Percentiles rank a stretch among this genome's conserved stretches.
Conservation (phyloP, 1,140 invertebrate species). For the Trachymyrmex septentrionalis region DNA sequence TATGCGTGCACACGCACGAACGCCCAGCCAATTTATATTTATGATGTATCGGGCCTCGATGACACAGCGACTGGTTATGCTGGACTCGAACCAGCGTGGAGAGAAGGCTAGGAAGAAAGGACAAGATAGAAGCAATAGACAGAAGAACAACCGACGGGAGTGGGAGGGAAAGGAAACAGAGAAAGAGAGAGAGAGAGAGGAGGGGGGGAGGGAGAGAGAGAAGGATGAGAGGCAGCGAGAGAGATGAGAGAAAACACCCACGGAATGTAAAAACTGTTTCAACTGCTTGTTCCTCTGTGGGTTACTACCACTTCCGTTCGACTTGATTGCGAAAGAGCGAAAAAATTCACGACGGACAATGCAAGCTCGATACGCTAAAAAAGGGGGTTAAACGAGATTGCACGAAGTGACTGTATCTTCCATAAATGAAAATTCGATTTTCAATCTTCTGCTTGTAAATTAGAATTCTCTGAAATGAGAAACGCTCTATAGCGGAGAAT, state of each 20-base stretch:
- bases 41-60: conserved; percentile 78
- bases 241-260: conserved; percentile 56
- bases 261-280: conserved; percentile 69
- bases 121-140: conserved; percentile 52
- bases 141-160: conserved; percentile 13
- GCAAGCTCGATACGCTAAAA: not conserved
- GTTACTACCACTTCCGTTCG: conserved; percentile 64
- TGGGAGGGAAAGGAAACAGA: conserved; percentile 15
- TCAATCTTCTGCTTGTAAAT: not conserved
- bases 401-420: not conserved
- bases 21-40: conserved; percentile 77
- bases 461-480: conserved; percentile 3
- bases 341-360: conserved; percentile 18
- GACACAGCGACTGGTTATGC: conserved; percentile 80
- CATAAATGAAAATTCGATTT: not conserved
- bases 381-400: not conserved
- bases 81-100: conserved; percentile 57
- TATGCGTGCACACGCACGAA: conserved; percentile 69
- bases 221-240: no score
- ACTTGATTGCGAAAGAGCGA: conserved; percentile 56
- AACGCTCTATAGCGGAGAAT: not conserved
- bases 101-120: conserved; percentile 65
- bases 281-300: conserved; percentile 42
- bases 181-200: conserved; percentile 15
- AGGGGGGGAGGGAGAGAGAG: not conserved